These are phyloP conservation scores for Oligia strigilis DNA, from an alignment of 2,888 invertebrate species.

Conservation along the genomic window DNA sequence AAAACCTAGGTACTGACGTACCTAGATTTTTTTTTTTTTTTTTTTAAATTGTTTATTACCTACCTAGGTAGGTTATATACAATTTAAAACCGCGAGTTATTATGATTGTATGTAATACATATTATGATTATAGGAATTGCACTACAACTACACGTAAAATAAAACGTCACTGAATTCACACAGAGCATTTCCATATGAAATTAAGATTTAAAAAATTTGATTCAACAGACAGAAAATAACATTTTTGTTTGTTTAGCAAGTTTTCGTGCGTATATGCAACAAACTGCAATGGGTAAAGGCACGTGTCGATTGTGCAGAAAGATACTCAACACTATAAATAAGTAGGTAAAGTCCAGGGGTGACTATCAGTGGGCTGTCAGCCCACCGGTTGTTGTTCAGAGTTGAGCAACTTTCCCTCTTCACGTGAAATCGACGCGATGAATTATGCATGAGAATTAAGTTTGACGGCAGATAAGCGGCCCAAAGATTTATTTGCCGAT, in stretches of 20 bases:
- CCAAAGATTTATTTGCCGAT: slow-evolving; percentile 89
- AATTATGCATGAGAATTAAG: slow-evolving; percentile 90
- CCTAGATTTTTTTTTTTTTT: no score
- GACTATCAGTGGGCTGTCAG: slow-evolving; percentile 75
- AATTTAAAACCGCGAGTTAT: background rate
- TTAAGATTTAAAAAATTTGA: slow-evolving; percentile 25
- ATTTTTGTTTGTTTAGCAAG: slow-evolving; percentile 17
- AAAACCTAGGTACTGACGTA: no score
- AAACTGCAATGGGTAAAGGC: slow-evolving; percentile 31
- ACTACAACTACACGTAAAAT: slow-evolving; percentile 4
- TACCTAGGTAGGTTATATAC: background rate
- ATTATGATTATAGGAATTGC: background rate
- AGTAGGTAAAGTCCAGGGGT: slow-evolving; percentile 50
- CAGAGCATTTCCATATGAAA: background rate
- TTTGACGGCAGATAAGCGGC: slow-evolving; percentile 89
- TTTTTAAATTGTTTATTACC: no score
- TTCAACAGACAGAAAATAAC: slow-evolving; percentile 20
- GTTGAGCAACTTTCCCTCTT: slow-evolving; percentile 83
- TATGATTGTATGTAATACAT: background rate
- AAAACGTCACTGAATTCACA: background rate
- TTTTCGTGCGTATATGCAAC: slow-evolving; percentile 1
- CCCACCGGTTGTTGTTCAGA: slow-evolving; percentile 71
- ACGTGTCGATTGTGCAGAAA: slow-evolving; percentile 32
- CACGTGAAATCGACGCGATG: slow-evolving; percentile 85
- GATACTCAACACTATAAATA: slow-evolving; percentile 32